A percentile compares a stretch with the other conserved stretches of the same genome.
Conservation (phyloP, 2,888 invertebrate genomes). For the Parnassius orleans region DNA sequence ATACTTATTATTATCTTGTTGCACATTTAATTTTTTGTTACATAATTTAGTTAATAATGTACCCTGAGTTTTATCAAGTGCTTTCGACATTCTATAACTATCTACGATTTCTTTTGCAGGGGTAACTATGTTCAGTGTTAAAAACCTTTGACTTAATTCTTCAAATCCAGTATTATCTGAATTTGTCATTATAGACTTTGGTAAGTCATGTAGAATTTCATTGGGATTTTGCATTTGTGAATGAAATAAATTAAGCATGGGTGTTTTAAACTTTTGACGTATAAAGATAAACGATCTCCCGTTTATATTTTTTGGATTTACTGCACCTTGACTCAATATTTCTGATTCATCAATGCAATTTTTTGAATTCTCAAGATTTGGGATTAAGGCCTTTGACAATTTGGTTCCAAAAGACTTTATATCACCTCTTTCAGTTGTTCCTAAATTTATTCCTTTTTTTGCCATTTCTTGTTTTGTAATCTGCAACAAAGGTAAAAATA, state of each 20-base stretch:
- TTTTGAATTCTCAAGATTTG: slow-evolving; percentile 13
- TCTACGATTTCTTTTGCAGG: slow-evolving; percentile 12
- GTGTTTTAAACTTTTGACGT: slow-evolving; percentile 47
- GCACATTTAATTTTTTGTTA: slow-evolving; percentile 6
- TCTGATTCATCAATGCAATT: slow-evolving; percentile 23
- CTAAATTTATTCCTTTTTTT: slow-evolving; percentile 1
- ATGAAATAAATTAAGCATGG: slow-evolving; percentile 23
- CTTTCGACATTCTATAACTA: slow-evolving; percentile 9
- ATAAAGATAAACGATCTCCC: slow-evolving; percentile 61
- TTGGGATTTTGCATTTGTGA: slow-evolving; percentile 22
- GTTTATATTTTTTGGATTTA: slow-evolving; percentile 38
- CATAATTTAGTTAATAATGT: slow-evolving; percentile 14
- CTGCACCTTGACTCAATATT: slow-evolving; percentile 23
- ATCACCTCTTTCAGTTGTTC: neutral
- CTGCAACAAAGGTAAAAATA: slow-evolving; percentile 7
- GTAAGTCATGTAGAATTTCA: slow-evolving; percentile 8
- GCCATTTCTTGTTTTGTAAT: neutral
- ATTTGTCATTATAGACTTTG: slow-evolving; percentile 16
- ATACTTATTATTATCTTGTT: slow-evolving; percentile 12
- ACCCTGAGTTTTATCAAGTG: slow-evolving; percentile 23
- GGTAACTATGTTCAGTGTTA: slow-evolving; percentile 16
- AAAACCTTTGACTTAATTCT: slow-evolving; percentile 25
- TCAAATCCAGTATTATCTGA: slow-evolving; percentile 24
- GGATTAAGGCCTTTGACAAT: neutral
- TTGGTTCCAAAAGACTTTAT: neutral